Evolutionary conservation across 2,797 vertebrate species (phyloP).

Genomic region (Paedocypris micromegethes): DNA sequence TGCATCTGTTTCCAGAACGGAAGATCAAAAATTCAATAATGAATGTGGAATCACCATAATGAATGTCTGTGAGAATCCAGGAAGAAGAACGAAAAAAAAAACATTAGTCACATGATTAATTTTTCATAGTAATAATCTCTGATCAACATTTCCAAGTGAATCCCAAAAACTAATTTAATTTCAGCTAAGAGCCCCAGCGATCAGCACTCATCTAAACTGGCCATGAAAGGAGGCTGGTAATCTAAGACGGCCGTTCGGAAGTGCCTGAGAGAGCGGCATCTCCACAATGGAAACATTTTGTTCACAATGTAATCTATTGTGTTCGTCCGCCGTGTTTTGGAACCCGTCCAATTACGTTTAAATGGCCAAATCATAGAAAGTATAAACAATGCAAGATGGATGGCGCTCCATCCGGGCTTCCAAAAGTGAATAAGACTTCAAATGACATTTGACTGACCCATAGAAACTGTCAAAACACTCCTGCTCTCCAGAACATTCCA

Average conservation of each 20-base stretch:
- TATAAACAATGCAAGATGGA: slow-evolving; percentile 37
- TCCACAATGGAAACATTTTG: slow-evolving; percentile 52
- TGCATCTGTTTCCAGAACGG: slow-evolving; percentile 44
- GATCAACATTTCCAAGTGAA: slow-evolving; percentile 64
- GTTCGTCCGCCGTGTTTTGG: slow-evolving; percentile 35
- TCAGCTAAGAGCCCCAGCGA: slow-evolving; percentile 71
- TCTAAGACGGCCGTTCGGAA: slow-evolving; percentile 67
- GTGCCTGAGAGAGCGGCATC: slow-evolving; percentile 65
- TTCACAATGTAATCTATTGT: slow-evolving; percentile 52
- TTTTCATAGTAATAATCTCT: slow-evolving; percentile 55
- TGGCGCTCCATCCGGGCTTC: slow-evolving; percentile 35
- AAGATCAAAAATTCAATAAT: slow-evolving; percentile 62
- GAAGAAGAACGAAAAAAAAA: slow-evolving; percentile 46
- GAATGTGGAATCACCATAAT: slow-evolving; percentile 64
- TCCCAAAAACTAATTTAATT: slow-evolving; percentile 67
- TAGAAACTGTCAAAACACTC: slow-evolving; percentile 34
- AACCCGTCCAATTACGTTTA: slow-evolving; percentile 40
- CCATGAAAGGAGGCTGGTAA: slow-evolving; percentile 66
- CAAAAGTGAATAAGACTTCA: slow-evolving; percentile 11
- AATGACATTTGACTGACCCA: slow-evolving; percentile 33
- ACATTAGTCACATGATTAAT: slow-evolving; percentile 59
- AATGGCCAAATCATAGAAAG: slow-evolving; percentile 37
- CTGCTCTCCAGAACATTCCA: slow-evolving; percentile 13
- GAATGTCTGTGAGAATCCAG: slow-evolving; percentile 55
- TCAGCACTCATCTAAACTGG: slow-evolving; percentile 67